Base-by-base conservation (phyloP, 2,797 vertebrate species). In the Chloroceryle inda region DNA sequence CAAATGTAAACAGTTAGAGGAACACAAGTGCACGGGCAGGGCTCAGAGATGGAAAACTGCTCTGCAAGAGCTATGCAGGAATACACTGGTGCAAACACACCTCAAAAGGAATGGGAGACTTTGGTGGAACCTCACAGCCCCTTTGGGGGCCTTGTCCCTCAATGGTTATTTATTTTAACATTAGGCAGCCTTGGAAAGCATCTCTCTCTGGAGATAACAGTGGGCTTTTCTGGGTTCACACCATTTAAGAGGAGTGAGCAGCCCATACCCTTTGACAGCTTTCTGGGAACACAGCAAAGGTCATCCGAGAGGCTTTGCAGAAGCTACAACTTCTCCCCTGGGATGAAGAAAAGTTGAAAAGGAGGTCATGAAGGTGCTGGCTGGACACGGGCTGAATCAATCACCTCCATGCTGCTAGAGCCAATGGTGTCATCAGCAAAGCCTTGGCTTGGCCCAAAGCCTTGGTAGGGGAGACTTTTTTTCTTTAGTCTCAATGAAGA, bases 1-100 rank as follows among this genome's bases (percentile, higher is more conserved):
- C 2, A 35, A 47, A 56, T 16, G 92, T 52, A 94, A 96, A 94
- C 80, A 75, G n/a, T 9, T n/a, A 17, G 79, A 85, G 87, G 74
- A 81, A 68, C 75, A 37, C 82, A 38, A 33, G 72, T 2, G 0
- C 72, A 35, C 2, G 4, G 45, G 45, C 31, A 12, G 26, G 68
- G 81, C 91, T 75, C 4, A 1, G 91, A 18, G 47, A 6, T 37
- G 58, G 75, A 44, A 56, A 81, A 63, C 8, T 5, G 13, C 22
- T 35, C 86, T 27, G 22, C 10, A 31, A 38, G 58, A 83, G 49
- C 0, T 0, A 19, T 1, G 31, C n/a, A 38, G 2, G 14, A 52
- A 56, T 6, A 2, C 1, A 5, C 38, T 29, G 72, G 33, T 38
- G 29, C 10, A 13, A 88, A 12, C 0, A 1, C 3, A 10, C 13